Base-by-base conservation (phyloP, 2,797 vertebrate genomes). In the Sphenopsis melanotis region DNA sequence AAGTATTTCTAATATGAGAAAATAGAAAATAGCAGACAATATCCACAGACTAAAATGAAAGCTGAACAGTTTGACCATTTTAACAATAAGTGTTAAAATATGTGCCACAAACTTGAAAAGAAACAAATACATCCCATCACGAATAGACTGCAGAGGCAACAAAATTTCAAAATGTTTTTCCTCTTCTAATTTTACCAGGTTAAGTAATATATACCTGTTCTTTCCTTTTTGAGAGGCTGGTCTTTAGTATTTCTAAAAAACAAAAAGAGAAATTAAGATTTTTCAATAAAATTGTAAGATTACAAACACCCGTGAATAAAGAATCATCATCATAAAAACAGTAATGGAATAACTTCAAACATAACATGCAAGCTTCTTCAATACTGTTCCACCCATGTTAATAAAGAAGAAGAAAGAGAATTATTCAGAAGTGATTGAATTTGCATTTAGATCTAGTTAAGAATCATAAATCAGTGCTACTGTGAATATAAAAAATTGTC, bases 171-270 rank as follows among this genome's bases (percentile, higher is more conserved):
- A 11, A 83, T 10, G 21, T 32, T 88, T 72, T 57, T 41, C 55
- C 30, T 86, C 26, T 41, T 66, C 5, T 11, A 50, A 53, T 42
- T 93, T 55, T 22, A 66, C 5, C 11, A 60, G 11, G 17, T 63
- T 66, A 91, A 89, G 13, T 36, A 50, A 90, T 39, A 97, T 97
- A 78, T 96, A 98, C 98, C 97, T 80, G 65, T 26, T 60, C 46
- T 84, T 90, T 72, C 96, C 50, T 50, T 96, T 94, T 87, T 96
- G 6, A 91, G 52, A 76, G 64, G 52, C 29, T 96, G 96, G n/a
- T 97, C 95, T 94, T 94, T 89, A 39, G 34, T 41, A 82, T 87
- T 96, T 92, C 98, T 98, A 89, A 87, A 87, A 97, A 96, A 76
- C 22, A 89, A 56, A 96, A 86, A 95, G 21, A 94, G 7, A 86